Conservation (phyloP, 35 echinoderm and acorn worm species). For the Ophioderma brevispina region DNA sequence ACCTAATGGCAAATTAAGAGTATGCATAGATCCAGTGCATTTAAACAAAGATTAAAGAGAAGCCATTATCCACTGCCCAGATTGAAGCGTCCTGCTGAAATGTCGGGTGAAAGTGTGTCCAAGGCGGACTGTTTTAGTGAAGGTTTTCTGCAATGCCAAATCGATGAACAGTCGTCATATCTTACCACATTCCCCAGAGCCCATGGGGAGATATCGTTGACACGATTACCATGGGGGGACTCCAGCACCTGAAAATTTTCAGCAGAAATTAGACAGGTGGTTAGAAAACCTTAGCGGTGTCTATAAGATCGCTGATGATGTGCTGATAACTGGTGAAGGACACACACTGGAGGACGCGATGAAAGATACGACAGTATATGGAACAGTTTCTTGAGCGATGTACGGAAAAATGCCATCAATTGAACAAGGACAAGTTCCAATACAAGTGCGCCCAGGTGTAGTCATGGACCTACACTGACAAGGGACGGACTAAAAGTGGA, state of each 20-base stretch:
- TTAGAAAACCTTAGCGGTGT: slow-evolving; percentile 48
- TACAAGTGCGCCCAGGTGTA: slow-evolving; percentile 31
- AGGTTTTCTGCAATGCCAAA: slow-evolving; percentile 46
- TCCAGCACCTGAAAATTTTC: slow-evolving; percentile 47
- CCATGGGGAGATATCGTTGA: slow-evolving; percentile 54
- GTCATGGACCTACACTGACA: slow-evolving; percentile 27
- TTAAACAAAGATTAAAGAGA: slow-evolving; percentile 49
- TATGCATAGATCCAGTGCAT: slow-evolving; percentile 55
- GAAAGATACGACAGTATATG: slow-evolving; percentile 15
- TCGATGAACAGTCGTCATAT: slow-evolving; percentile 27
- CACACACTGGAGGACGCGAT: slow-evolving; percentile 47
- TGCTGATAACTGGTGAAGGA: slow-evolving; percentile 37
- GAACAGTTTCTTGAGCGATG: not conserved
- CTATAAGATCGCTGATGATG: slow-evolving; percentile 47
- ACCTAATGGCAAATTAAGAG: not conserved
- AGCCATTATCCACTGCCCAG: slow-evolving; percentile 37
- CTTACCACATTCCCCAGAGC: slow-evolving; percentile 45
- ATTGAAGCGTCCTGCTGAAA: slow-evolving; percentile 48
- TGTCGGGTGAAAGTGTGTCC: slow-evolving; percentile 49
- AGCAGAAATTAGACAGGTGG: slow-evolving; percentile 39
- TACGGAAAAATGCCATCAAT: not conserved
- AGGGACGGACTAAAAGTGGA: slow-evolving; percentile 29
- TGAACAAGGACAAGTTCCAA: slow-evolving; percentile 39
- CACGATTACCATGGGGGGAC: slow-evolving; percentile 43
- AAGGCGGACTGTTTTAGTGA: slow-evolving; percentile 56